Evolutionary conservation across 2,888 invertebrate species (phyloP).

Genomic region (Drosophila peninsularis): DNA sequence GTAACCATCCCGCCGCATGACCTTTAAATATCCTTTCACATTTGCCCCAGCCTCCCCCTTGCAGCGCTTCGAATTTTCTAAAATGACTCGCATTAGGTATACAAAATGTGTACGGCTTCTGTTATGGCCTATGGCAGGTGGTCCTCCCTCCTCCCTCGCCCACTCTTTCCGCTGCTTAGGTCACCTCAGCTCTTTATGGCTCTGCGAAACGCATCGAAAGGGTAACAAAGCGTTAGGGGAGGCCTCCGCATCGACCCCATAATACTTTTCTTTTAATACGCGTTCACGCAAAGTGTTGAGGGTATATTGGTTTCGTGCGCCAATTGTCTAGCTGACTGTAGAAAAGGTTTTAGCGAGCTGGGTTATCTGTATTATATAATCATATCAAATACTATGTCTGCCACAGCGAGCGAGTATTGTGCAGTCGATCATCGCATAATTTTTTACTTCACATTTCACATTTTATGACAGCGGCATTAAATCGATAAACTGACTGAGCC

Average conservation of each 20-base stretch:
- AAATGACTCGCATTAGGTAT: conserved; percentile 71
- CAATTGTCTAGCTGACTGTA: no score
- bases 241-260: background rate
- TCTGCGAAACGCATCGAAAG: conserved; percentile 30
- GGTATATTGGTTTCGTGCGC: background rate
- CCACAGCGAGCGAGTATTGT: background rate
- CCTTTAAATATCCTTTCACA: conserved; percentile 76
- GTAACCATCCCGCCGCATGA: conserved; percentile 43
- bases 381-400: no score
- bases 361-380: no score
- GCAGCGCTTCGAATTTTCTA: conserved; percentile 41
- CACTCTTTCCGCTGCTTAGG: conserved; percentile 38
- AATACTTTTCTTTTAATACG: conserved; percentile 5
- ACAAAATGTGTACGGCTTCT: conserved; percentile 68
- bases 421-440: background rate
- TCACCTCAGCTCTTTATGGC: conserved; percentile 36
- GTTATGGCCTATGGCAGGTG: background rate
- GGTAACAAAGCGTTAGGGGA: conserved; percentile 19
- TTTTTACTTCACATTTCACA: conserved; percentile 45
- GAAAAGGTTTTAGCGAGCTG: no score
- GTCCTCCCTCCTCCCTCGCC: background rate
- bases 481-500: conserved; percentile 76
- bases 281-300: background rate
- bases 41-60: conserved; percentile 32
- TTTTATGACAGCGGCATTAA: conserved; percentile 69